Evolutionary conservation across 2,113 vertebrate species (phyloP).

Genomic region (Leptocoma aspasia): DNA sequence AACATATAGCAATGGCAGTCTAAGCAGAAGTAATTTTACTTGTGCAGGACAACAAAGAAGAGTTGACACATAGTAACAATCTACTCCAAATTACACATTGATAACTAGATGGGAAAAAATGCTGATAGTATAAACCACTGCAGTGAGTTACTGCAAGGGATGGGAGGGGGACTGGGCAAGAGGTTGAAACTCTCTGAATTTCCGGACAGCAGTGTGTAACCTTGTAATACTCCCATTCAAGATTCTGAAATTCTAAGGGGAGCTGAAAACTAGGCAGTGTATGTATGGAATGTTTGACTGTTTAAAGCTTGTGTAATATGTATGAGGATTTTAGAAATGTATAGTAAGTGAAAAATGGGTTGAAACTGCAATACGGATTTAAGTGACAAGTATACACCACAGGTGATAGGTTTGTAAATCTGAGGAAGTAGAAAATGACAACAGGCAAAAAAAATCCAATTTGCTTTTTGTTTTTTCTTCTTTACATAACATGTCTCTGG

Average conservation of each 20-base stretch:
- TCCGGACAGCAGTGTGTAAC: not conserved
- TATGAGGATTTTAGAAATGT: slow-evolving; percentile 40
- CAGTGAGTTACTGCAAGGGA: not conserved
- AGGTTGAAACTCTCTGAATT: not conserved
- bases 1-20: slow-evolving; percentile 31
- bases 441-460: not conserved
- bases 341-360: slow-evolving; percentile 67
- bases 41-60: not conserved
- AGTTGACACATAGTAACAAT: not conserved
- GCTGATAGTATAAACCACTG: not conserved
- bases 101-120: not conserved
- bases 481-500: not conserved
- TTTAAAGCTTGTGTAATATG: not conserved
- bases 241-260: not conserved
- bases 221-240: not conserved
- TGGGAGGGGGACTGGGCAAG: not conserved
- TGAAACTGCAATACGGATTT: slow-evolving; percentile 7
- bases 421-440: slow-evolving; percentile 10
- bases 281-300: not conserved
- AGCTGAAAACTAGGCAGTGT: not conserved
- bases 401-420: not conserved
- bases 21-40: slow-evolving; percentile 20
- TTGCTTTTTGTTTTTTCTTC: not conserved
- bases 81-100: slow-evolving; percentile 4
- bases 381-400: not conserved